phyloP scores from a whole-genome alignment of 2,888 invertebrate genomes.

The Strigamia maritima region DNA sequence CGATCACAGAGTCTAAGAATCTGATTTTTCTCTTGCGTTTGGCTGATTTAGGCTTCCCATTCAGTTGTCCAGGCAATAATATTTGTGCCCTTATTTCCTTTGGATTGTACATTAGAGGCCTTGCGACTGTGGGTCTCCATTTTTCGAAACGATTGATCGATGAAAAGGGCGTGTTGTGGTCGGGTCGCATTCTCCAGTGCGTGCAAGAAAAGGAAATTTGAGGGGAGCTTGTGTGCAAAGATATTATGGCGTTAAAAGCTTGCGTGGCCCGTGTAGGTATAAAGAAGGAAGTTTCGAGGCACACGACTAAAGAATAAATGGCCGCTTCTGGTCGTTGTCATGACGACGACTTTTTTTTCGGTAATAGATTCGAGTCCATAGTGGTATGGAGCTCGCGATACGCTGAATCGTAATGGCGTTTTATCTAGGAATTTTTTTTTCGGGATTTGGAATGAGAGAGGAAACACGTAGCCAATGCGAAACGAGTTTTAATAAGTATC shows the following conservation, averaged over 20 bases:
- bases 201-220: slow-evolving; percentile 4
- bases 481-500: slow-evolving; percentile 1
- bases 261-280: neutral
- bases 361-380: neutral
- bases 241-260: slow-evolving; percentile 4
- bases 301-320: neutral
- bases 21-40: too few species aligned
- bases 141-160: neutral
- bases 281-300: neutral
- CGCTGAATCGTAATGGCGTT: slow-evolving; percentile 4
- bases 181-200: neutral
- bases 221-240: neutral
- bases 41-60: too few species aligned
- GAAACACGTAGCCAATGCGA: neutral
- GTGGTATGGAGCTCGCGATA: neutral
- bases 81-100: neutral
- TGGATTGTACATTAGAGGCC: neutral
- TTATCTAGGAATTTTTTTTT: neutral
- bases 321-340: neutral
- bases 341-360: neutral
- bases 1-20: too few species aligned
- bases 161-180: slow-evolving; percentile 4
- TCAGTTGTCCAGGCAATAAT: too few species aligned
- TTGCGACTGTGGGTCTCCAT: neutral
- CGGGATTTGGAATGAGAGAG: neutral